Conservation (phyloP, 2,888 invertebrate species). For the Mesochorus sp. region DNA sequence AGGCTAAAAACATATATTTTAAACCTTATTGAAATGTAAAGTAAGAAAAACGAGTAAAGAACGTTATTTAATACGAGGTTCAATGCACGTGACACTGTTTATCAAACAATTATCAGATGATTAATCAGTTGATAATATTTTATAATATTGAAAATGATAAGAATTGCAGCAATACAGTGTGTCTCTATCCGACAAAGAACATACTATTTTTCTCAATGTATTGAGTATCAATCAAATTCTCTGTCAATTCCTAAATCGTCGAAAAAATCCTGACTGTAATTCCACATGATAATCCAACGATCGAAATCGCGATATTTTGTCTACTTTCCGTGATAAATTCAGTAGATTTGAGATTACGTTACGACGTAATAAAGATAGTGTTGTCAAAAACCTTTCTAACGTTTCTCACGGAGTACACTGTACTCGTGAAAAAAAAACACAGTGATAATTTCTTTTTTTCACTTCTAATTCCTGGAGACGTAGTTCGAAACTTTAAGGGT, state of each 20-base stretch:
- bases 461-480: neutral
- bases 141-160: conserved; percentile 44
- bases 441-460: neutral
- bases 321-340: conserved; percentile 13
- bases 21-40: neutral
- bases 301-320: neutral
- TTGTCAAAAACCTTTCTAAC: neutral
- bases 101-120: conserved; percentile 44
- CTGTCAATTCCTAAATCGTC: neutral
- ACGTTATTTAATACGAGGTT: neutral
- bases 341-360: conserved; percentile 47
- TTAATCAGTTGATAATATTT: conserved; percentile 60
- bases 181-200: conserved; percentile 1
- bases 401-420: neutral
- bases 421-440: neutral
- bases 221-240: conserved; percentile 4
- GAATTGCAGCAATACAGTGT: neutral
- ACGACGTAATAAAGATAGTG: conserved; percentile 44
- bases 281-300: neutral
- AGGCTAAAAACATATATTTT: conserved; percentile 82
- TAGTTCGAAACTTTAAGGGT: neutral
- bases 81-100: neutral
- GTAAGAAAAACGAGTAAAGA: conserved; percentile 19
- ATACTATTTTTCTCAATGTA: conserved; percentile 7
- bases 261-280: neutral